Evolutionary conservation across 2,113 vertebrate species (phyloP), one percentile per base, ranked within the genome.

Genomic region (human (Homo sapiens)): DNA sequence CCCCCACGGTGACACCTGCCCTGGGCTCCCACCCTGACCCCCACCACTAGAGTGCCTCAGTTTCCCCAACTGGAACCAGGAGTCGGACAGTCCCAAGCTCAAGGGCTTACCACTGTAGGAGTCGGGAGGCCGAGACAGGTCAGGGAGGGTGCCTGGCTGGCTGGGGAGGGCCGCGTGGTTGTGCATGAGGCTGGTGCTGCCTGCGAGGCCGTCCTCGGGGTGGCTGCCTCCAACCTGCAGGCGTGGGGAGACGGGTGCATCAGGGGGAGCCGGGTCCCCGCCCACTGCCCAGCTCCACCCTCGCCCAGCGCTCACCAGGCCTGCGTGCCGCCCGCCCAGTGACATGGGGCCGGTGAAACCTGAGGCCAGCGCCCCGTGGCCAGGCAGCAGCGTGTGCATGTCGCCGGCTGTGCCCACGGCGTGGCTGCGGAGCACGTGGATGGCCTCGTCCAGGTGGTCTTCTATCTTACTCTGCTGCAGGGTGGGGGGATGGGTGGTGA

Each of bases 381-480:
- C 97, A 7, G 98, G 98, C 78, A 99, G 98, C 92, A 99, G 98
- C 94, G 98, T 98, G 2, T 99, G 99, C 96, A 99, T 97, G 64
- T 99, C 96, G 0, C 99, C 98, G 0, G 99, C 99, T 64, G 99
- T 99, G 90, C 99, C 99, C 98, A 99, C 99, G 0, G 99, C 99
- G 0, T 99, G 99, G 97, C 98, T 99, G 85, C 99, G 99, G 94
- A 99, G 99, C 91, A 99, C 99, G 0, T 99, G 99, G 96, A 99
- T 99, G 91, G 99, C 99, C 98, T 99, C 99, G 12, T 99, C 99
- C 98, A 99, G 98, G 95, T 99, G 99, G 98, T 99, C 99, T 97
- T 99, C 99, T 99, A 99, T 99, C 98, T 99, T 99, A 99, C 98
- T 99, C 98, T 99, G 99, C 99, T 99, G 91, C 48, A 35, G 75